Evolutionary conservation across 2,888 invertebrate species (phyloP), one percentile per base, ranked within the genome.

Genomic region (Spisula solida): DNA sequence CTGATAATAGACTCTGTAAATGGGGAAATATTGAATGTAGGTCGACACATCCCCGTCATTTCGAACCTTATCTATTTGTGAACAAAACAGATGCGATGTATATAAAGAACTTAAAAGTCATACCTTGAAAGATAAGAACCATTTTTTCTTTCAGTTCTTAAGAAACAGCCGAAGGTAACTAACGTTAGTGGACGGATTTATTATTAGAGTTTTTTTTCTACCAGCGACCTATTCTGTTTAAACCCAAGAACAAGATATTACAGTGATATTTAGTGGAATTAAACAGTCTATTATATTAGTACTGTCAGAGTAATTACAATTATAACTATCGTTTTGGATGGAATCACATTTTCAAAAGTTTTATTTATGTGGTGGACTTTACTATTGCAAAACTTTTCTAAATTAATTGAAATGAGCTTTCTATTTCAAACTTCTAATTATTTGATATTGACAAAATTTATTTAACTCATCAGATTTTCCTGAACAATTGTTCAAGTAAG

Each of bases 261-360:
- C 25, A n/a, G n/a, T n/a, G n/a, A n/a, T n/a, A n/a, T 66, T 66
- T 66, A 25, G n/a, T 25, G 60, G 60, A 66, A 66, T 56, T n/a
- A 6, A 20, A 20, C 47, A 47, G 47, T 47, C 12, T 47, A 8
- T n/a, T 47, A n/a, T n/a, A n/a, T n/a, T n/a, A n/a, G n/a, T 41
- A 41, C 1, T 51, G 51, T 51, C 51, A 10, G 51, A 51, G 51
- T 51, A 51, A 51, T 10, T 51, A 12, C 14, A 10, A 51, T 51
- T 14, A 16, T 51, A 16, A 14, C 14, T 51, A 12, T 51, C 51
- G 51, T 51, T 16, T 51, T 51, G 6, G 51, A 12, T 51, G 6
- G 51, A 51, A 51, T 1, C 6, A 51, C 51, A 51, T 51, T 51
- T 51, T 12, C 1, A 51, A 8, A 51, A 12, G 51, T 51, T 51